Percentiles rank a stretch among this genome's conserved stretches.
Conservation (phyloP, 1,140 invertebrate species). For the Cotesia typhae region DNA sequence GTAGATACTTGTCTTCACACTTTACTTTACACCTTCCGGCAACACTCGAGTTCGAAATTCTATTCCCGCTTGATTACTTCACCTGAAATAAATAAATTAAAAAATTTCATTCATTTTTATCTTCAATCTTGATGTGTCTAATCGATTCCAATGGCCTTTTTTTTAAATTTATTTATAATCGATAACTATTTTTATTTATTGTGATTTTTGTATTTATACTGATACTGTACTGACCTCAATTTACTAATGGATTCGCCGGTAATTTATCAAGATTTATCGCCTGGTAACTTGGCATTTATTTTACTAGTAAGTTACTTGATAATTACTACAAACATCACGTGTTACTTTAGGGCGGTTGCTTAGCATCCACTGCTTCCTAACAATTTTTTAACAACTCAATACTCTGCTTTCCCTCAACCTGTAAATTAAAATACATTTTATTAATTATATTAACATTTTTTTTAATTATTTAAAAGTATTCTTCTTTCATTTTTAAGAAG, state of each 20-base stretch:
- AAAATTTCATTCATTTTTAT: not conserved
- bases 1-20: not conserved
- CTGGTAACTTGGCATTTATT: no score
- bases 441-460: not conserved
- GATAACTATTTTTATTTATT: not conserved
- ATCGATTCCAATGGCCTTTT: no score
- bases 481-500: no score
- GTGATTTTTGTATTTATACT: not conserved
- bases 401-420: no score
- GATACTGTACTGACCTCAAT: no score
- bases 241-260: no score
- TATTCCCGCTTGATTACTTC: not conserved
- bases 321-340: no score
- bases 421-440: no score
- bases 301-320: not conserved
- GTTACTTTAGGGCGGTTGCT: not conserved
- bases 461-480: no score
- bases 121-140: not conserved
- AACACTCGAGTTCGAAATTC: constrained; percentile 4
- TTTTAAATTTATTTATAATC: not conserved
- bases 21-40: constrained; percentile 19
- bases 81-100: not conserved
- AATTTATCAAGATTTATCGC: no score
- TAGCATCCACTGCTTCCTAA: not conserved
- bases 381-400: not conserved